A percentile compares a stretch with the other conserved stretches of the same genome.
Evolutionary conservation across 2,888 invertebrate genomes (phyloP).

Genomic region (Hydropsyche betteni): DNA sequence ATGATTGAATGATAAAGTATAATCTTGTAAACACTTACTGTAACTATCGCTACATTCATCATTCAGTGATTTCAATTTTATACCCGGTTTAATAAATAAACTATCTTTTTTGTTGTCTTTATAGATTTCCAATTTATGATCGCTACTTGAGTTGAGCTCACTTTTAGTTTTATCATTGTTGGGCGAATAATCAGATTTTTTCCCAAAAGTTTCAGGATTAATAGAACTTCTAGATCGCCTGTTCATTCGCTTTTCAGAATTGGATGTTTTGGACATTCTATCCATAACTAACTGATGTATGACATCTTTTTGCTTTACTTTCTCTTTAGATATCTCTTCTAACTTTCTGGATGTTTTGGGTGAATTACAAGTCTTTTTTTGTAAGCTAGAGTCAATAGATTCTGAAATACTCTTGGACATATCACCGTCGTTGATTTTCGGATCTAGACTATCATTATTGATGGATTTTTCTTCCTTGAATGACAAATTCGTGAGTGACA

Average conservation of each 20-base stretch:
- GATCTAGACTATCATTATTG: constrained; percentile 39
- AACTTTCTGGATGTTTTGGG: constrained; percentile 71
- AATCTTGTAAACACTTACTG: constrained; percentile 57
- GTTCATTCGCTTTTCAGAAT: constrained; percentile 69
- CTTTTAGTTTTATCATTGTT: not conserved
- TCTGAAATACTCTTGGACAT: constrained; percentile 53
- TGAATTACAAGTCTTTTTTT: constrained; percentile 59
- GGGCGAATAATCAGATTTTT: constrained; percentile 15
- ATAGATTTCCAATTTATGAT: not conserved
- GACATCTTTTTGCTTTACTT: constrained; percentile 83
- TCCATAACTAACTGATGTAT: constrained; percentile 86
- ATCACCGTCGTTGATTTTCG: constrained; percentile 56
- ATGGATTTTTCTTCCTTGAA: not conserved
- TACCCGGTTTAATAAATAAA: not conserved
- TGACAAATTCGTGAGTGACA: not conserved
- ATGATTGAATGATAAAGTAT: constrained; percentile 55
- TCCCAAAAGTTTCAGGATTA: constrained; percentile 28
- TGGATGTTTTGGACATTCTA: constrained; percentile 75
- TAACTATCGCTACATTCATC: constrained; percentile 23
- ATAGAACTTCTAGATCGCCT: constrained; percentile 66
- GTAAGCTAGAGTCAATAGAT: constrained; percentile 57
- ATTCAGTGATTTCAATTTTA: constrained; percentile 41
- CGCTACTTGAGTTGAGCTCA: not conserved
- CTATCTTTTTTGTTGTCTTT: not conserved
- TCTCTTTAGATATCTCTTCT: constrained; percentile 80